Evolutionary conservation across 2,113 vertebrate species (phyloP).

Genomic region (zebrafish (Danio rerio)): DNA sequence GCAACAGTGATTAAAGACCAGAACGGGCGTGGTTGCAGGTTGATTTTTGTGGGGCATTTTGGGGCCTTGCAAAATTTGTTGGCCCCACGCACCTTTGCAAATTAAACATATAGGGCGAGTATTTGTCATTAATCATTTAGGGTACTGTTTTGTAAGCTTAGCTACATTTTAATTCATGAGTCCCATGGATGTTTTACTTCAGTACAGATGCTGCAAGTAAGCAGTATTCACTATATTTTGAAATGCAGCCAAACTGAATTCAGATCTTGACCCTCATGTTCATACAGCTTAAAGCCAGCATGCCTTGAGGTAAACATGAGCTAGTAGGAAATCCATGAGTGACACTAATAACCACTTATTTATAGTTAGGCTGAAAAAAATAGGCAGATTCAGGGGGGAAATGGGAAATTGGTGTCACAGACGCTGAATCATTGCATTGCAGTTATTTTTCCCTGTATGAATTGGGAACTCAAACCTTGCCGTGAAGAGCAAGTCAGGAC

Average conservation of each 20-base stretch:
- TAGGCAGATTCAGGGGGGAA: neutral
- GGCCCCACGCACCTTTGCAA: too few relatives aligned
- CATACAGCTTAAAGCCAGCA: neutral
- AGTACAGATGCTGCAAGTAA: neutral
- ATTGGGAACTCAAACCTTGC: neutral
- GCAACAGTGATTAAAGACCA: too few relatives aligned
- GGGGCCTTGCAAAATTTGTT: too few relatives aligned
- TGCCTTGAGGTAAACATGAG: neutral
- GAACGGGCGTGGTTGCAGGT: too few relatives aligned
- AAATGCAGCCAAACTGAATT: neutral
- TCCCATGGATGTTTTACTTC: neutral
- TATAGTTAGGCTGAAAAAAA: conserved; percentile 3
- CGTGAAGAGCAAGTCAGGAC: neutral
- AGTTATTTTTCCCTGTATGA: neutral
- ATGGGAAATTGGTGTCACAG: conserved; percentile 15
- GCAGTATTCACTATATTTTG: conserved; percentile 11
- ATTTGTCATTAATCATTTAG: too few relatives aligned
- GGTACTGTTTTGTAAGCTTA: too few relatives aligned
- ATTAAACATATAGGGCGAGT: too few relatives aligned
- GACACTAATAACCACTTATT: conserved; percentile 21
- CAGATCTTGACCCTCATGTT: conserved; percentile 19
- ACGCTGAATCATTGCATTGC: neutral
- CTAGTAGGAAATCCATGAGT: conserved; percentile 1
- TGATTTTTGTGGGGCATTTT: too few relatives aligned
- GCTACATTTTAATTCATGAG: neutral